Percentiles rank a stretch among this genome's conserved stretches.
Conservation (phyloP, 2,113 vertebrate genomes). For the Diglossa brunneiventris region DNA sequence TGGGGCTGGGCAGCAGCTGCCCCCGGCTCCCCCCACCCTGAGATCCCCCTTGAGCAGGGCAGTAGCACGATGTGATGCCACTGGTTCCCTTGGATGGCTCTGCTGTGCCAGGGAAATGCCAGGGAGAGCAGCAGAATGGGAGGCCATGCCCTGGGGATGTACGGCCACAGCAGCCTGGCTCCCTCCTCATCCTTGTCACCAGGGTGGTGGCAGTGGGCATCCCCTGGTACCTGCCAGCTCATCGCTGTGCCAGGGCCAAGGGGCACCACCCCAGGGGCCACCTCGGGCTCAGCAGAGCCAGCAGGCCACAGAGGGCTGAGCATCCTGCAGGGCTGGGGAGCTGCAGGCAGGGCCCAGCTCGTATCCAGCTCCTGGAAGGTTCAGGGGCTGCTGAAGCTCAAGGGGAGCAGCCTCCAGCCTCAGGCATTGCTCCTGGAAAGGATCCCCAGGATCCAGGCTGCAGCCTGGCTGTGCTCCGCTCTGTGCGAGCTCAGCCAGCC, state of each 20-base stretch:
- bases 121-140: not conserved
- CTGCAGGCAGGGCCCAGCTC: not conserved
- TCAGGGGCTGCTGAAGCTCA: not conserved
- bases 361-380: rapidly evolving
- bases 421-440: not conserved
- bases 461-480: rapidly evolving
- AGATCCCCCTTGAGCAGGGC: rapidly evolving
- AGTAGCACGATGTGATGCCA: not conserved
- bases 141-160: not conserved
- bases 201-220: not conserved
- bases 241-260: rapidly evolving
- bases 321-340: rapidly evolving
- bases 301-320: not conserved
- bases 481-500: not conserved
- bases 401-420: not conserved
- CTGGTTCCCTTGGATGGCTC: not conserved
- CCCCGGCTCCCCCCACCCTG: rapidly evolving
- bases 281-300: rapidly evolving
- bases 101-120: not conserved
- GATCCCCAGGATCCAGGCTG: not conserved
- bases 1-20: not conserved
- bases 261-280: not conserved
- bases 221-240: not conserved
- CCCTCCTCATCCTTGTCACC: not conserved
- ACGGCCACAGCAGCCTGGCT: rapidly evolving